Evolutionary conservation across 2,797 vertebrate genomes (phyloP), one percentile per base, ranked within the genome.

Genomic region (Spea hammondii): DNA sequence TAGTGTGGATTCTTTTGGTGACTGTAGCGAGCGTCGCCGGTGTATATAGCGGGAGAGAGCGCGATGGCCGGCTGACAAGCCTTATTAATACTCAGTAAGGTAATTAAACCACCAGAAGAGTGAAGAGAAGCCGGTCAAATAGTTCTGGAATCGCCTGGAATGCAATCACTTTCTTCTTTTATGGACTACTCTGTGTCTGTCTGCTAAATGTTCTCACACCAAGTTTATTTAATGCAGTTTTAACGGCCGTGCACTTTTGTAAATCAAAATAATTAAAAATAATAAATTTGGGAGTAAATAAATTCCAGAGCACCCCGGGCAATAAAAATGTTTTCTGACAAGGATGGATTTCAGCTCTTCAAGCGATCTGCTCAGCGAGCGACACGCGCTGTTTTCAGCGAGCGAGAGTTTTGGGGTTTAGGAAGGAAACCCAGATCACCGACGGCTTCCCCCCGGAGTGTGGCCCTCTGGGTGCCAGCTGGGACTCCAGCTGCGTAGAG

Each of bases 211-310:
- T 89, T 87, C 89, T 89, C 91, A 88, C 84, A 80, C 90, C 77
- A 87, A 91, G 90, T 92, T 91, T 89, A 92, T 92, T 92, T 93
- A 92, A 93, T 92, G 89, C 89, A 88, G 88, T 88, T 91, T 91
- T 92, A 89, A 92, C 89, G 87, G 90, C 91, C 79, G 81, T 80
- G 67, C 78, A 89, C 90, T 92, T 93, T 92, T 92, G 93, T 93
- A 93, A 93, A 93, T 93, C 92, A 93, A 93, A 93, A 93, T 92
- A 93, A 93, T 93, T 93, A 93, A 93, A 93, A 93, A 93, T 92
- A 93, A 92, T 93, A 93, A 93, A 93, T 93, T 93, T 91, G 91
- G 91, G 90, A 90, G 90, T 78, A 90, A 91, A 91, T 91, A 91
- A 90, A 92, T 90, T 88, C 89, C 88, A 84, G 84, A 83, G 86